Evolutionary conservation across 2,797 vertebrate species (phyloP).

Genomic region (Acropternis orthonyx): DNA sequence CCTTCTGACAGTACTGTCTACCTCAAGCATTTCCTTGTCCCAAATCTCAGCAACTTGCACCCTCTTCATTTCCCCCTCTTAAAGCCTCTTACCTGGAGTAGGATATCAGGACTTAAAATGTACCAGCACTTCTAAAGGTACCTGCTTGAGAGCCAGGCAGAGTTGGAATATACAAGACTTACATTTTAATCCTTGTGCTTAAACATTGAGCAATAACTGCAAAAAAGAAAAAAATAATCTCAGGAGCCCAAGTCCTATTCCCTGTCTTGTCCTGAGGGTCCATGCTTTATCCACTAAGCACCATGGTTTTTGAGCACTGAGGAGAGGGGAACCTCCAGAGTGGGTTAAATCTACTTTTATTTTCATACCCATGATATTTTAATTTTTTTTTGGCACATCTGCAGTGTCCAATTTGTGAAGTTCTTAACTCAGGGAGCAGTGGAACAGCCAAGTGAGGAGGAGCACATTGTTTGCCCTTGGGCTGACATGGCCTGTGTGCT

Average conservation of each 20-base stretch:
- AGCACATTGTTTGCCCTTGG: background rate
- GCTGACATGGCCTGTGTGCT: accelerated
- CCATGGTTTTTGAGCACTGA: background rate
- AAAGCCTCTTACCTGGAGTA: background rate
- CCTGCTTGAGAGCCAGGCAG: background rate
- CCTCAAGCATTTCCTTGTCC: background rate
- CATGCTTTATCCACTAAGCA: background rate
- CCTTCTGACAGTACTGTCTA: background rate
- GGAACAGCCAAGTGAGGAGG: background rate
- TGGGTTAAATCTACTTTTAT: background rate
- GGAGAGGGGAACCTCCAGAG: background rate
- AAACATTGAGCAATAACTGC: background rate
- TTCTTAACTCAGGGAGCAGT: background rate
- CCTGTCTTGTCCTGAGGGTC: background rate
- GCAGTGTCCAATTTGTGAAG: background rate
- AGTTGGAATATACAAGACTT: background rate
- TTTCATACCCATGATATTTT: background rate
- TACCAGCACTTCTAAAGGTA: background rate
- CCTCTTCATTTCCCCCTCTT: background rate
- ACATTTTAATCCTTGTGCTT: background rate
- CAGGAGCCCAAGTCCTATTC: background rate
- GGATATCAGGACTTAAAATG: background rate
- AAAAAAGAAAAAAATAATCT: background rate
- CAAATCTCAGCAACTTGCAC: background rate
- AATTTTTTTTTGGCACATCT: background rate